Evolutionary conservation across 2,888 invertebrate species (phyloP).

Genomic region (Himalopsyche anomala): DNA sequence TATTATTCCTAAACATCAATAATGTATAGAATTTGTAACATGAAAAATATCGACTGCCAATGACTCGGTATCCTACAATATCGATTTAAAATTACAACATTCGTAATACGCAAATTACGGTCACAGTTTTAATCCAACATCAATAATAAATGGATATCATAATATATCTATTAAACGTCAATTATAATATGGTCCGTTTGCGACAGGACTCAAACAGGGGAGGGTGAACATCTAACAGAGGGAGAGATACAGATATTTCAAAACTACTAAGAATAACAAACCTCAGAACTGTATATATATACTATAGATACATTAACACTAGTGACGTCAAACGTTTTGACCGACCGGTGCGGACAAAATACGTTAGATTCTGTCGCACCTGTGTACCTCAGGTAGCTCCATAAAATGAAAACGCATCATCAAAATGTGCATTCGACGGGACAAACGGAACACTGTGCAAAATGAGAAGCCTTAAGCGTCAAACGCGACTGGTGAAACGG

Average conservation of each 20-base stretch:
- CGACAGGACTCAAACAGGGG: slow-evolving; percentile 15
- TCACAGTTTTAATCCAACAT: slow-evolving; percentile 28
- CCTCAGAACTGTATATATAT: slow-evolving; percentile 3
- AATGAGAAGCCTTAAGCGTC: background rate
- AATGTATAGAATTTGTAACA: slow-evolving; percentile 28
- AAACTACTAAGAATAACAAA: slow-evolving; percentile 27
- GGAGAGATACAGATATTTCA: slow-evolving; percentile 36
- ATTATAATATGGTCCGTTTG: background rate
- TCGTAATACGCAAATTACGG: background rate
- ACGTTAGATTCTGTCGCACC: background rate
- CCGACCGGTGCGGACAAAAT: background rate
- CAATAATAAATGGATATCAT: slow-evolving; percentile 8
- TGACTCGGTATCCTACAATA: background rate
- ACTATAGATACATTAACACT: slow-evolving; percentile 2
- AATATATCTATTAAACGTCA: slow-evolving; percentile 13
- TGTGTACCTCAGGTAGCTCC: slow-evolving; percentile 13
- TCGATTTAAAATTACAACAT: background rate
- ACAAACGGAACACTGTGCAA: background rate
- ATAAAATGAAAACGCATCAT: background rate
- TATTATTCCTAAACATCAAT: slow-evolving; percentile 33
- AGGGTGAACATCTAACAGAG: slow-evolving; percentile 7
- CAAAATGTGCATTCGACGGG: background rate
- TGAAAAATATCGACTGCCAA: background rate
- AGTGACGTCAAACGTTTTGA: background rate
- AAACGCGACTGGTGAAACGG: background rate